Base-by-base conservation (phyloP, 2,888 invertebrate genomes). In the Coleophora flavipennella region DNA sequence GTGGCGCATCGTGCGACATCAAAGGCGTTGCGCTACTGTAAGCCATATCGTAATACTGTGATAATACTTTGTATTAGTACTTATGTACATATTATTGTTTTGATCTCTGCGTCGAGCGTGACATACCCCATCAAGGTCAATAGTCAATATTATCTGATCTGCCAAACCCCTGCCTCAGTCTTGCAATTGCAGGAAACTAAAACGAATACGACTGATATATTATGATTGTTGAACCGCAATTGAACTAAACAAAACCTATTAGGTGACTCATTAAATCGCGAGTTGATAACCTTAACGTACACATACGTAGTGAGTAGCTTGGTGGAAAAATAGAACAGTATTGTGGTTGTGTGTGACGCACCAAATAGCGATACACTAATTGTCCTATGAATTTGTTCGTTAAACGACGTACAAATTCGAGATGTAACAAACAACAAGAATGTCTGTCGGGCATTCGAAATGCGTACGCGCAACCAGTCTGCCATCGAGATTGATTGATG, bases 331-430 rank as follows among this genome's bases (percentile, higher is more conserved):
- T 73, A 68, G 20, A 20, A 20, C 20, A 20, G 20, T 4, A 64
- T 57, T 51, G 48, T 45, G 60, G 20, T 4, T 63, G 57, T 51
- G 48, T 45, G 60, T 81, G 81, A 81, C 78, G 72, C 79, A 80
- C 67, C 56, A 39, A 20, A 6, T 40, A 44, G 45, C 50, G 54
- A 46, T 50, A 45, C 49, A 52, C 51, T 59, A 62, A 64, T 61
- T 56, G 56, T 54, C 51, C 46, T 42, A 45, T 48, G 56, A 52
- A 66, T 63, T 60, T 58, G 59, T 58, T 49, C 55, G 52, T 4
- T 20, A 20, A 20, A 20, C 20, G 20, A 20, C 20, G 3, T 20
- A 20, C 3, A 20, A 20, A 20, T 20, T 20, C 20, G 20, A n/a
- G n/a, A 20, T 20, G 20, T 20, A 20, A 20, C 12, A 31, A 42